A percentile compares a stretch with the other conserved stretches of the same genome.
Evolutionary conservation across 1,140 invertebrate species (phyloP).

Genomic region (Gonioctena quinquepunctata): DNA sequence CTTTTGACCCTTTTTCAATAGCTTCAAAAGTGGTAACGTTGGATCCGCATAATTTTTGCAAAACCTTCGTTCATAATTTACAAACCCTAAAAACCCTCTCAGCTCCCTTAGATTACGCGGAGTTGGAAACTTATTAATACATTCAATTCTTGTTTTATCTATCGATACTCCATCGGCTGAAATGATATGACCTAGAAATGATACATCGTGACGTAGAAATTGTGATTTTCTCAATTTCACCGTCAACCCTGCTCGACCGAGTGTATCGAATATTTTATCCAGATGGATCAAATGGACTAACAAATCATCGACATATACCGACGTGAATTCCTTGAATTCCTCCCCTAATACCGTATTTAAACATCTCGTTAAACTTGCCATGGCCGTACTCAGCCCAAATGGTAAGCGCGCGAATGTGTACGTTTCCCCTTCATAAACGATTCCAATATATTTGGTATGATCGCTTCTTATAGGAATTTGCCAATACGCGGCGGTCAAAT

Average conservation of each 20-base stretch:
- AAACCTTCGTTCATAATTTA: background rate
- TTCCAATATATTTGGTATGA: background rate
- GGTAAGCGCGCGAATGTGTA: background rate
- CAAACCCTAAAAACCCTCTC: background rate
- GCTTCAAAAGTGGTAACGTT: background rate
- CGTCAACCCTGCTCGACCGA: background rate
- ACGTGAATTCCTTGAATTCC: background rate
- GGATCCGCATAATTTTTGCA: background rate
- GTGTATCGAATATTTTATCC: background rate
- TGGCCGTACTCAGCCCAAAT: slow-evolving; percentile 3
- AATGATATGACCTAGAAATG: background rate
- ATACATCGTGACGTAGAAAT: background rate
- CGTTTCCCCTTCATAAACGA: background rate
- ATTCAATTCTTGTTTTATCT: background rate
- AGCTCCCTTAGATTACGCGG: background rate
- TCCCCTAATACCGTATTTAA: background rate
- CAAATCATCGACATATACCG: slow-evolving; percentile 24
- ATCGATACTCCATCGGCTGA: background rate
- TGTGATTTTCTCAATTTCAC: background rate
- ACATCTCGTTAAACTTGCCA: background rate
- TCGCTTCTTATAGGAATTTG: slow-evolving; percentile 1
- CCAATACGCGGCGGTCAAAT: slow-evolving; percentile 5
- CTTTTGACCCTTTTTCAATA: background rate
- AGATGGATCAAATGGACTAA: background rate
- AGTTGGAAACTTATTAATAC: background rate